Conservation (phyloP, 1,140 invertebrate genomes). For the Propsilocerus akamusi region DNA sequence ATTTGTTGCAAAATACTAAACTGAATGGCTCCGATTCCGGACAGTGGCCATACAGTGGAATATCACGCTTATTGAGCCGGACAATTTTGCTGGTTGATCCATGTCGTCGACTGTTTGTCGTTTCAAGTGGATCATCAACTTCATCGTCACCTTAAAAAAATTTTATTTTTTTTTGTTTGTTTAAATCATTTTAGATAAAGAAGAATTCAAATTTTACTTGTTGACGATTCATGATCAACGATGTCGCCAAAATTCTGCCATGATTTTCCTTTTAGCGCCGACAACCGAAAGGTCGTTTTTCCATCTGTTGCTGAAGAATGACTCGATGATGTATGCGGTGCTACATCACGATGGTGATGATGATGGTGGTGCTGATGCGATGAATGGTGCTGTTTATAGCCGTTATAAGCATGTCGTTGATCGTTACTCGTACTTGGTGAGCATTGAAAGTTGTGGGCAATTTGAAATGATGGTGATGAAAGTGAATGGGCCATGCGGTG, state of each 20-base stretch:
- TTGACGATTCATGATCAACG: neutral
- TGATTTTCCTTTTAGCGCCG: neutral
- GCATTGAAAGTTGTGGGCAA: neutral
- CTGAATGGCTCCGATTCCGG: neutral
- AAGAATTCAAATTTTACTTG: no score
- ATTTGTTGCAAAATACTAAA: neutral
- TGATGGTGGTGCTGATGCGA: no score
- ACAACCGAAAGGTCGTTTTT: neutral
- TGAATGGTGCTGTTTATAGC: neutral
- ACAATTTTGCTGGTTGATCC: neutral
- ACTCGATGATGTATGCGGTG: neutral
- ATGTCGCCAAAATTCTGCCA: neutral
- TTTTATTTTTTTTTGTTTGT: no score
- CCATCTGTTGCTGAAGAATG: neutral
- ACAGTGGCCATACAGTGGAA: neutral
- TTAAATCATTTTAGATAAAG: no score
- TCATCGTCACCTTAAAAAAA: conserved; percentile 1
- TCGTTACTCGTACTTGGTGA: neutral
- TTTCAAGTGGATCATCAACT: neutral
- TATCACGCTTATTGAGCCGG: neutral
- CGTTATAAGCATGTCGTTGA: neutral
- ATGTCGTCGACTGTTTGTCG: neutral
- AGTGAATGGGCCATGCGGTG: neutral
- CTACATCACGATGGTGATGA: no score
- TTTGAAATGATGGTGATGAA: neutral